A percentile compares a stretch with the other conserved stretches of the same genome.
Evolutionary conservation across 2,797 vertebrate species (phyloP).

Genomic region (Phrynocephalus forsythii): DNA sequence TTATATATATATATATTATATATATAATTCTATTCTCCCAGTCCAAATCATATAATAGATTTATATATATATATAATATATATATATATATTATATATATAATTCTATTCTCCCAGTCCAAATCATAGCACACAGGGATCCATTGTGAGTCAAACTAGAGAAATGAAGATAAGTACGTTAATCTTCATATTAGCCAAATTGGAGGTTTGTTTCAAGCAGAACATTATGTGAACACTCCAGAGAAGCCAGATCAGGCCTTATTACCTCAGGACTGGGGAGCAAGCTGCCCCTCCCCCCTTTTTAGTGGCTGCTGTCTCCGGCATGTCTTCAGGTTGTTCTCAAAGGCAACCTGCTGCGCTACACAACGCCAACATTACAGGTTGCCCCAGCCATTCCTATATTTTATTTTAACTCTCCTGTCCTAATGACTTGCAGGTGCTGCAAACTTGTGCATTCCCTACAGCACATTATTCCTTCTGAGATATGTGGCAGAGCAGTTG

Average conservation of each 20-base stretch:
- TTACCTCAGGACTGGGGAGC: neutral
- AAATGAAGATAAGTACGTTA: neutral
- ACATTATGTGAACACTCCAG: neutral
- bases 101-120: neutral
- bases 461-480: constrained; percentile 70
- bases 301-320: neutral
- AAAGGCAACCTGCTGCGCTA: constrained; percentile 22
- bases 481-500: constrained; percentile 72
- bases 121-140: neutral
- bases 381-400: constrained; percentile 52
- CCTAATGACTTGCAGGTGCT: constrained; percentile 73
- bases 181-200: neutral
- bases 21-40: no score
- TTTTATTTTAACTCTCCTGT: constrained; percentile 56
- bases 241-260: neutral
- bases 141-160: no score
- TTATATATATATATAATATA: no score
- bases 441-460: constrained; percentile 64
- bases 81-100: no score
- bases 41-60: no score
- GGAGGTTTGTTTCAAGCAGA: neutral
- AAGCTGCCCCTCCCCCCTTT: neutral
- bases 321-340: constrained; percentile 3
- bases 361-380: constrained; percentile 37
- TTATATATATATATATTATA: no score